Percentiles rank a stretch among this genome's conserved stretches.
Evolutionary conservation across 2,888 invertebrate genomes (phyloP).

Genomic region (Melanchra persicariae): DNA sequence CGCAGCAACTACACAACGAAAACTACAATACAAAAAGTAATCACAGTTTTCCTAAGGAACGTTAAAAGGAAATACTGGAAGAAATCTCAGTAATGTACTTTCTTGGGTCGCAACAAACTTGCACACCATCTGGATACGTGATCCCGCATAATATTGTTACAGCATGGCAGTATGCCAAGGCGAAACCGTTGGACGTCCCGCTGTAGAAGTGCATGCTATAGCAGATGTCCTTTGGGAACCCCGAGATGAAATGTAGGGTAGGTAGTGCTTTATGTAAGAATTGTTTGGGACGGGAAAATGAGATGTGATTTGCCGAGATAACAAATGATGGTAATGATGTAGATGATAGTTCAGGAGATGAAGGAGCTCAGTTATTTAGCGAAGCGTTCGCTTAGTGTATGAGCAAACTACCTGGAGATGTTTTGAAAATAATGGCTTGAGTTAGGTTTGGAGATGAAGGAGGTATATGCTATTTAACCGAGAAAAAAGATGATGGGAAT

Average conservation of each 20-base stretch:
- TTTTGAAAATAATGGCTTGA: background rate
- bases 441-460: background rate
- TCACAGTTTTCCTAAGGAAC: conserved; percentile 23
- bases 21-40: conserved; percentile 24
- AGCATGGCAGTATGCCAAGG: conserved; percentile 60
- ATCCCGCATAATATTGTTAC: conserved; percentile 60
- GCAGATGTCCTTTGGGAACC: conserved; percentile 34
- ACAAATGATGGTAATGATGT: conserved; percentile 9
- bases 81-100: conserved; percentile 54
- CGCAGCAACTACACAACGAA: background rate
- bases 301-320: conserved; percentile 4
- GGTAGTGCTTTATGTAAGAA: conserved; percentile 4
- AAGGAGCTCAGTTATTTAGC: background rate
- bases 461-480: background rate
- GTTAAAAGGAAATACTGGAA: conserved; percentile 48
- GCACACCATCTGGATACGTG: conserved; percentile 62
- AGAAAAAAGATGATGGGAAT: background rate
- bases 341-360: conserved; percentile 1
- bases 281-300: background rate
- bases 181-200: conserved; percentile 24
- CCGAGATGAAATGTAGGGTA: conserved; percentile 32
- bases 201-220: conserved; percentile 39
- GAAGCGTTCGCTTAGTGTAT: background rate
- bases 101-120: conserved; percentile 45
- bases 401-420: too few relatives aligned